phyloP scores from a whole-genome alignment of 2,888 invertebrate genomes.

The Sarcophaga rosellei region DNA sequence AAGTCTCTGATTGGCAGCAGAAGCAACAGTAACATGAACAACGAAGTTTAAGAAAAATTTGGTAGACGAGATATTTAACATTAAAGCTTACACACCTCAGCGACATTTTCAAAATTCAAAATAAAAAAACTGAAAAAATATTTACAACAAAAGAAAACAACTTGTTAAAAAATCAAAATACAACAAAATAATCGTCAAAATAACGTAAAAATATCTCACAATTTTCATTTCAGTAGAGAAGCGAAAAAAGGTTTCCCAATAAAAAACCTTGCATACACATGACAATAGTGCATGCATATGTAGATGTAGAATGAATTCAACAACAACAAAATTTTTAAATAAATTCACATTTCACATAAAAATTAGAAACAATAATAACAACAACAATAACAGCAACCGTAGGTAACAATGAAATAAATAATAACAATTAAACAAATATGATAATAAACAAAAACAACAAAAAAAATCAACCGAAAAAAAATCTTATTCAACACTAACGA shows the following conservation, averaged over 20 bases:
- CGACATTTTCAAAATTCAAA: conserved; percentile 56
- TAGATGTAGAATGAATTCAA: conserved; percentile 59
- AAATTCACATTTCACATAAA: conserved; percentile 64
- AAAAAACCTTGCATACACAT: conserved; percentile 66
- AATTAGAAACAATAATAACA: conserved; percentile 44
- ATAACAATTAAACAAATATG: conserved; percentile 10
- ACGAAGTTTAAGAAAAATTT: conserved; percentile 34
- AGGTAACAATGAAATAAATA: background rate
- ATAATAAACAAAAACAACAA: background rate
- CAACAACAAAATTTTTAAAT: conserved; percentile 40
- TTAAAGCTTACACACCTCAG: conserved; percentile 67
- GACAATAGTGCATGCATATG: conserved; percentile 53
- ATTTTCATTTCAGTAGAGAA: conserved; percentile 35
- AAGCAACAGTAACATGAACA: conserved; percentile 30
- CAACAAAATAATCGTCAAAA: background rate
- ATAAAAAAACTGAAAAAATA: background rate
- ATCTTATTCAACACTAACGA: too few species aligned
- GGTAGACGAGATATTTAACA: conserved; percentile 62
- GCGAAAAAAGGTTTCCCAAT: conserved; percentile 57
- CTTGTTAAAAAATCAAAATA: background rate
- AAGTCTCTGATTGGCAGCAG: background rate
- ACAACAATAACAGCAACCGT: conserved; percentile 32
- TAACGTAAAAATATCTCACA: conserved; percentile 59
- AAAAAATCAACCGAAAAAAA: background rate
- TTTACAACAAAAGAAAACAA: background rate